Evolutionary conservation across 1,140 invertebrate genomes (phyloP).

Genomic region (Drosophila seguyi): DNA sequence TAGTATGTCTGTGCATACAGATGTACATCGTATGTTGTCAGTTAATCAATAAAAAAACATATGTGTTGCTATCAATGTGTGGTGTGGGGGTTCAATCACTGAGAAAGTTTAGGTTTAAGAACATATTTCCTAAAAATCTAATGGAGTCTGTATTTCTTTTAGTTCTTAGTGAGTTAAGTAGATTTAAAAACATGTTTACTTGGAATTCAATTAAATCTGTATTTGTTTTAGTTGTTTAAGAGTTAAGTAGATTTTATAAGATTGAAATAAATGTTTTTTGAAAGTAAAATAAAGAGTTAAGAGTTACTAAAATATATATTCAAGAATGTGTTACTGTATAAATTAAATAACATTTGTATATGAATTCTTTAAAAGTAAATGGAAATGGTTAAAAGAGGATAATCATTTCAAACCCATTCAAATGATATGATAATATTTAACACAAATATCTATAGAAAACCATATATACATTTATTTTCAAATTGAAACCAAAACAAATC

Average conservation of each 20-base stretch:
- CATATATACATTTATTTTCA: not conserved
- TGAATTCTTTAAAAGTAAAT: too few species aligned
- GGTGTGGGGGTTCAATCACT: not conserved
- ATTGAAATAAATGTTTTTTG: too few species aligned
- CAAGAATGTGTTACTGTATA: too few species aligned
- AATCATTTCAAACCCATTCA: not conserved
- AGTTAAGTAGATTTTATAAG: not conserved
- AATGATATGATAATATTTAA: not conserved
- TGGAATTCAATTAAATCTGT: not conserved
- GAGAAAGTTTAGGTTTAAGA: not conserved
- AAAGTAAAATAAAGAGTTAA: not conserved
- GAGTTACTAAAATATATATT: not conserved
- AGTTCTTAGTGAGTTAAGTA: not conserved
- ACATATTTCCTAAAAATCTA: not conserved
- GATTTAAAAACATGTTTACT: not conserved
- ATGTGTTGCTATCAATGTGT: conserved; percentile 8
- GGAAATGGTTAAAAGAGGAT: too few species aligned
- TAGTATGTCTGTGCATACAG: not conserved
- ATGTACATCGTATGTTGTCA: conserved; percentile 65
- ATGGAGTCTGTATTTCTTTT: not conserved
- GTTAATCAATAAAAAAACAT: conserved; percentile 47
- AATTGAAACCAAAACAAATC: not conserved
- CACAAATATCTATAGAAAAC: not conserved
- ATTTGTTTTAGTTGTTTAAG: not conserved
- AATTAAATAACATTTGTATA: too few species aligned